Evolutionary conservation across 2,797 vertebrate genomes (phyloP), one percentile per base, ranked within the genome.

Genomic region (Lepilemur ruficaudatus): DNA sequence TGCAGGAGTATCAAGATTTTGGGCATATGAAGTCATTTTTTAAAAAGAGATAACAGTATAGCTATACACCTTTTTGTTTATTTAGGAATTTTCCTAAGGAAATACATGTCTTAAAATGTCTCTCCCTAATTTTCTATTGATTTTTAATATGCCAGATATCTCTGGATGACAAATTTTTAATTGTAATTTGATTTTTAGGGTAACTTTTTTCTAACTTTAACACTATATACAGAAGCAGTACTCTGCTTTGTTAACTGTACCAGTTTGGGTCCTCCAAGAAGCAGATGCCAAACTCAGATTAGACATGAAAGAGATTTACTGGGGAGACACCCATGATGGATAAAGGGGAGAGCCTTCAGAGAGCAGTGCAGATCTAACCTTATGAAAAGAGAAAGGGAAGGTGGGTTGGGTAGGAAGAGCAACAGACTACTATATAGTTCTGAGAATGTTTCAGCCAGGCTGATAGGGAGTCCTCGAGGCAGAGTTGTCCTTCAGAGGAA

Each of bases 1-100:
- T 85, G 22, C 22, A 79, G 46, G 48, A 81, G 0, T 89, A 78
- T 89, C 25, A 95, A 93, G 63, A 88, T 87, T 94, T 28, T 87
- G 92, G 55, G 48, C 73, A 86, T 91, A 69, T 41, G 87, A 65
- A 89, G n/a, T 89, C 25, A 41, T 90, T 96, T 94, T 85, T 73
- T 43, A 38, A n/a, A 93, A 15, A 25, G 10, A 61, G 28, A 43
- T 83, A 28, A 52, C 83, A 55, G 4, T 94, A 17, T 55, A 76
- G 52, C 14, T 95, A 17, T 30, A 59, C 65, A 43, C 50, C 63
- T 59, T 95, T 89, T 80, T 10, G 10, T 61, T 89, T 38, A 48
- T 83, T 93, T 85, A 92, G 70, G 52, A 82, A 70, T 87, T 96
- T 97, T 91, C 50, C 20, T 80, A 90, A 95, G 63, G 48, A 90